Percentiles rank a stretch among this genome's conserved stretches.
Conservation (phyloP, 2,797 vertebrate species). For the Sebastes alutus region DNA sequence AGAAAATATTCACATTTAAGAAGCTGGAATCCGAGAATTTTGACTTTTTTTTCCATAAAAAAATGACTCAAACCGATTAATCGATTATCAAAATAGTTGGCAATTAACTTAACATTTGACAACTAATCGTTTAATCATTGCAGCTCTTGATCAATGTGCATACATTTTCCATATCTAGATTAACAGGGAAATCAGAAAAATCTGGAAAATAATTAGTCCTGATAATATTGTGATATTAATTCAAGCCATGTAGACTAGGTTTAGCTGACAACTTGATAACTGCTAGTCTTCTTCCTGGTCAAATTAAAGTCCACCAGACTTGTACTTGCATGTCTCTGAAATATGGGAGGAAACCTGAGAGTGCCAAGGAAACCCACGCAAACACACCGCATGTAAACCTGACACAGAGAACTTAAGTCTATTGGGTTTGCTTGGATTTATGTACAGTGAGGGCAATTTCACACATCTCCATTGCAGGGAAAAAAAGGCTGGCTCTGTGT, state of each 20-base stretch:
- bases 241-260: neutral
- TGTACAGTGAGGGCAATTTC: neutral
- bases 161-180: neutral
- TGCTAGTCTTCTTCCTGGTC: neutral
- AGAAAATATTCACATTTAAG: no score
- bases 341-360: conserved; percentile 22
- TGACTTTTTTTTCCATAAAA: rapidly evolving
- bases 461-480: neutral
- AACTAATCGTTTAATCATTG: no score
- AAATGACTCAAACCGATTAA: no score
- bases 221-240: neutral
- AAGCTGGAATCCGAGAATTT: no score
- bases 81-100: rapidly evolving
- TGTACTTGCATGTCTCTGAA: conserved; percentile 11
- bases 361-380: conserved; percentile 10
- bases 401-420: neutral
- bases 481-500: neutral
- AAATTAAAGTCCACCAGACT: neutral
- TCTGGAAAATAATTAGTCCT: neutral
- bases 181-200: neutral
- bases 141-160: neutral
- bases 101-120: rapidly evolving
- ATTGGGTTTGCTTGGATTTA: conserved; percentile 2
- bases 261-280: neutral
- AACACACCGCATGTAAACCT: conserved; percentile 2